These are phyloP conservation scores for Alca torda DNA, from an alignment of 2,797 vertebrate genomes.

Conservation along the genomic window DNA sequence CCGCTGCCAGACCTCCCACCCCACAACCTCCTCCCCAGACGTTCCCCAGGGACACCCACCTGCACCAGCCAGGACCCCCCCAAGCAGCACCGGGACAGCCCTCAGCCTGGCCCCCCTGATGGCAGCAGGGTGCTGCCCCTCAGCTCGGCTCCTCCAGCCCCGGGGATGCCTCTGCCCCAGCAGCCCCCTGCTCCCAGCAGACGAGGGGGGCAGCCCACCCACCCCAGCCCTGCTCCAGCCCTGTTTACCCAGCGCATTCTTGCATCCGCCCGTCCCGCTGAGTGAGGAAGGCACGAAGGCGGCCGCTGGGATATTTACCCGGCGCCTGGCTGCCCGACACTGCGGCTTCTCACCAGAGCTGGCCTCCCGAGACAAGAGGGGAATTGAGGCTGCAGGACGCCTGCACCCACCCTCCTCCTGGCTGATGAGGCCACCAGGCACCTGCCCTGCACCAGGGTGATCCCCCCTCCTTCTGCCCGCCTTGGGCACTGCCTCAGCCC, in stretches of 20 bases:
- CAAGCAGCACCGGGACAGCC: not conserved
- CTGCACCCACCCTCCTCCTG: not conserved
- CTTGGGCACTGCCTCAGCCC: not conserved
- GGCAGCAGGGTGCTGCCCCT: not conserved
- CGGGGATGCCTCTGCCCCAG: not conserved
- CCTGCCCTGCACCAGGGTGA: not conserved
- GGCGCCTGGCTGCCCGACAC: not conserved
- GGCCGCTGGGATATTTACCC: not conserved
- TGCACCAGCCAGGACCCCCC: not conserved
- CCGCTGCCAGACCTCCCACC: not conserved
- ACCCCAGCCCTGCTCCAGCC: not conserved
- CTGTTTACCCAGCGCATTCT: not conserved
- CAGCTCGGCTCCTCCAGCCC: not conserved
- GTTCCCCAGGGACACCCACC: not conserved
- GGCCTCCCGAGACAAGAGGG: not conserved
- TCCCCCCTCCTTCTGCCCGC: not conserved
- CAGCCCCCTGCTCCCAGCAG: not conserved
- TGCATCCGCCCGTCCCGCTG: accelerated
- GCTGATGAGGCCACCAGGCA: not conserved
- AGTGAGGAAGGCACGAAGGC: not conserved
- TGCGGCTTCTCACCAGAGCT: not conserved
- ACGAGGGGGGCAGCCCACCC: too few species aligned
- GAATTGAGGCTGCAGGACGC: not conserved
- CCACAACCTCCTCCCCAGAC: not conserved
- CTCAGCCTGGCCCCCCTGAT: not conserved